A percentile compares a stretch with the other conserved stretches of the same genome.
Evolutionary conservation across 2,113 vertebrate species (phyloP).

Genomic region (Bambusicola thoracicus): DNA sequence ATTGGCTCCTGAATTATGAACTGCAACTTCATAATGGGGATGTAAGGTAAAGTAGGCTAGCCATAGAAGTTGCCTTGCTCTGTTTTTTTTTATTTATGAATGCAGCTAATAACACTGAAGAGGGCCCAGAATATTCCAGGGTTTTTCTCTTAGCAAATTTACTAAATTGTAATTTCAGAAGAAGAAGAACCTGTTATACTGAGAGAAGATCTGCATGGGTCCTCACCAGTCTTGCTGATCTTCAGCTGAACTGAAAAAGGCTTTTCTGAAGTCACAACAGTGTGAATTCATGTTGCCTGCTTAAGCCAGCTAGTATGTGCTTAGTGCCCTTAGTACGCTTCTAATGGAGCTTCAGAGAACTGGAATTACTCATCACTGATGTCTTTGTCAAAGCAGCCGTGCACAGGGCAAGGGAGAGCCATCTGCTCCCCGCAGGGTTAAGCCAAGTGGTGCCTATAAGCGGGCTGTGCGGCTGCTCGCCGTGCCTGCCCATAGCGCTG

Average conservation of each 20-base stretch:
- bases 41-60: not conserved
- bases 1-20: not conserved
- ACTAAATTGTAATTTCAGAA: not conserved
- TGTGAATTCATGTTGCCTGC: not conserved
- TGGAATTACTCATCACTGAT: conserved; percentile 8
- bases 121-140: not conserved
- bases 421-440: conserved; percentile 38
- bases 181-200: not conserved
- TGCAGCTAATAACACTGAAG: not conserved
- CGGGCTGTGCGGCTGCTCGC: not conserved
- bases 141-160: not conserved
- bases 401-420: conserved; percentile 4
- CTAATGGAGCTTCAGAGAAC: conserved; percentile 16
- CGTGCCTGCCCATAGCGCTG: not conserved
- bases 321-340: not conserved
- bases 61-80: not conserved
- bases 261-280: not conserved
- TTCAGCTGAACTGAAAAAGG: not conserved
- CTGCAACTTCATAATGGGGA: conserved; percentile 14
- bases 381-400: not conserved
- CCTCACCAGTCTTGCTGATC: not conserved
- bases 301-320: not conserved
- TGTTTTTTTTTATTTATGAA: conserved; percentile 5
- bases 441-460: not conserved
- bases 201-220: not conserved